Evolutionary conservation across 2,113 vertebrate genomes (phyloP), one percentile per base, ranked within the genome.

Genomic region (Cochlearius cochlearius): DNA sequence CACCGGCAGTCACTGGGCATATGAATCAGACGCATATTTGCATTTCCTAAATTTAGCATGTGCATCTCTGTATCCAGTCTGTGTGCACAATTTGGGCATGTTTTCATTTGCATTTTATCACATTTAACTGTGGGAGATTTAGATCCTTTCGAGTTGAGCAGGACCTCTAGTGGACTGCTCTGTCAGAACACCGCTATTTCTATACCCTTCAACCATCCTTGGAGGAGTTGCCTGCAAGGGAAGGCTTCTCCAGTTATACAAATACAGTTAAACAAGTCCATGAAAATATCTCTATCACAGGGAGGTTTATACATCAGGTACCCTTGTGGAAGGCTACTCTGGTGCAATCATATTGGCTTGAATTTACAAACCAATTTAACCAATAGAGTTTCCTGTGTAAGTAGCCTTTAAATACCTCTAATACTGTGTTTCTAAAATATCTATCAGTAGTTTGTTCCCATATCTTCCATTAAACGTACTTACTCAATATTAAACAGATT

Each of bases 81-180:
- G 69, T 47, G 72, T 73, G 94, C 84, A 87, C 58, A 75, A 25
- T 71, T 80, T 84, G 86, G 58, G 39, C 81, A 69, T 75, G 63
- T 62, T 69, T 82, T 10, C 84, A 68, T 95, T 92, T 95, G 94
- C 86, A 73, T 87, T 91, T 60, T 64, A 29, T n/a, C 76, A 15
- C 72, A 20, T 56, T 50, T 4, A 59, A 43, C 68, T 34, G 69
- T 32, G 58, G 39, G 77, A 91, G 55, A 15, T 73, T 74, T 53
- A 5, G 73, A 79, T 32, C 77, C 4, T 36, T 76, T 19, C 79
- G 86, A 39, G 92, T 66, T 68, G 92, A 94, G 92, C 87, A 87
- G 92, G 94, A 91, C 94, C 88, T 94, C 94, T 97, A 94, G 94
- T 95, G 97, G 97, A 26, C 79, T 34, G 2, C 68, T 56, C 4